A percentile compares a stretch with the other conserved stretches of the same genome.
Conservation (phyloP, 2,888 invertebrate genomes). For the Ptychoptera albimana region DNA sequence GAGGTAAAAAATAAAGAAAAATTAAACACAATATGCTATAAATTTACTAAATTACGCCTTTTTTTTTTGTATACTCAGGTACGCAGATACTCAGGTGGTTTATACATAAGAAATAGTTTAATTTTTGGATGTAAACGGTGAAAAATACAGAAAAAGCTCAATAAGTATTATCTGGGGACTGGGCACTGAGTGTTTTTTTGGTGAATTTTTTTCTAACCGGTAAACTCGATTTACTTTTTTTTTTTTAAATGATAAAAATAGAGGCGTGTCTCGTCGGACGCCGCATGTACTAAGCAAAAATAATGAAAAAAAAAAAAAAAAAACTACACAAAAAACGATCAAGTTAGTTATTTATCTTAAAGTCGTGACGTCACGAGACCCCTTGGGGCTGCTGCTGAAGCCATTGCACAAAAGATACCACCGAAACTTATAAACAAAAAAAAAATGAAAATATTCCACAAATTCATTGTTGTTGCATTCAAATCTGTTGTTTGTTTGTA, state of each 20-base stretch:
- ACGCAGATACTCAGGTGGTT: neutral
- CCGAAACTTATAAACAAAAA: too few relatives aligned
- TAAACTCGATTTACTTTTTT: neutral
- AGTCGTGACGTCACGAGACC: slow-evolving; percentile 16
- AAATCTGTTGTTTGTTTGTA: neutral
- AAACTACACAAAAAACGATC: too few relatives aligned
- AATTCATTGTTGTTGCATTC: neutral
- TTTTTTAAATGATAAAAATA: neutral
- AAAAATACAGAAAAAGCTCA: too few relatives aligned
- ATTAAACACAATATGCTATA: too few relatives aligned
- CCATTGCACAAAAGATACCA: slow-evolving; percentile 8
- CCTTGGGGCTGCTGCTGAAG: slow-evolving; percentile 13
- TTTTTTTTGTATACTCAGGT: too few relatives aligned
- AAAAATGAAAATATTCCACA: too few relatives aligned
- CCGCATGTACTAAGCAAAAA: neutral
- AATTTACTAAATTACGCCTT: too few relatives aligned
- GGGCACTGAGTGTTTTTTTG: too few relatives aligned
- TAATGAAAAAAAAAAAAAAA: neutral
- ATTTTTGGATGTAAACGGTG: too few relatives aligned
- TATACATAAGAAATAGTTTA: too few relatives aligned
- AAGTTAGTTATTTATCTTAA: slow-evolving; percentile 6
- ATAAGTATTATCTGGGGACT: too few relatives aligned
- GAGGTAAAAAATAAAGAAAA: too few relatives aligned
- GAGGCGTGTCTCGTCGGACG: slow-evolving; percentile 3
- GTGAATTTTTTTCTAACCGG: neutral